These are phyloP conservation scores for Andrena trimmerana DNA, from an alignment of 2,888 invertebrate genomes.

Conservation along the genomic window DNA sequence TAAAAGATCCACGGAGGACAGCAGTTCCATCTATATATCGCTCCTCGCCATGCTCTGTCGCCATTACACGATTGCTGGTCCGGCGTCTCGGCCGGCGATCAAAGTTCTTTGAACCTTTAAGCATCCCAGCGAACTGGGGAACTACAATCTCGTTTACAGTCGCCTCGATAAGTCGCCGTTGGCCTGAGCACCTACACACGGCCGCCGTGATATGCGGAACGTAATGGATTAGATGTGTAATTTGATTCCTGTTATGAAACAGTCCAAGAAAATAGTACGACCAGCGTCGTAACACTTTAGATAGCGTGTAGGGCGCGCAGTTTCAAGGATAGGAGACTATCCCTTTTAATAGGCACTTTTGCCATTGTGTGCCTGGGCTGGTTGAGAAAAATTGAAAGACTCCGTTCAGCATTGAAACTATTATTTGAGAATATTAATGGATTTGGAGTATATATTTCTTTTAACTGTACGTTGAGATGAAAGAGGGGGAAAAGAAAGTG, in stretches of 20 bases:
- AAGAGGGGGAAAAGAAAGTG: no score
- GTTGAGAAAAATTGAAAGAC: background rate
- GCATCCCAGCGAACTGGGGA: constrained; percentile 34
- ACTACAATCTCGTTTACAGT: constrained; percentile 46
- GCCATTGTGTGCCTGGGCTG: background rate
- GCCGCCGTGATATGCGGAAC: background rate
- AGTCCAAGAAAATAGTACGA: constrained; percentile 16
- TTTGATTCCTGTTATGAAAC: constrained; percentile 28
- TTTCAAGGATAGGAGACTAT: background rate
- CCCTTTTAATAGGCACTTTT: background rate
- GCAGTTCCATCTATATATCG: constrained; percentile 9
- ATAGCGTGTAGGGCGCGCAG: background rate
- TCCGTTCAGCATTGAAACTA: no score
- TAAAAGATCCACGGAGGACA: constrained; percentile 28
- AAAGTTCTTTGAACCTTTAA: constrained; percentile 46
- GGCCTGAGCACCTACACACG: background rate
- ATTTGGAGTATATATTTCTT: no score
- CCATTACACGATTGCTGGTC: constrained; percentile 59
- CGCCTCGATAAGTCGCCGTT: constrained; percentile 37
- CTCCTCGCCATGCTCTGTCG: constrained; percentile 29
- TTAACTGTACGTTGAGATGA: no score
- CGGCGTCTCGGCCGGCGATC: constrained; percentile 46
- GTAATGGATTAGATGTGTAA: constrained; percentile 55
- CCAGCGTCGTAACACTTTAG: constrained; percentile 25
- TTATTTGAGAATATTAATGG: no score